Conservation (phyloP, 2,888 invertebrate species). For the Noctua comes region DNA sequence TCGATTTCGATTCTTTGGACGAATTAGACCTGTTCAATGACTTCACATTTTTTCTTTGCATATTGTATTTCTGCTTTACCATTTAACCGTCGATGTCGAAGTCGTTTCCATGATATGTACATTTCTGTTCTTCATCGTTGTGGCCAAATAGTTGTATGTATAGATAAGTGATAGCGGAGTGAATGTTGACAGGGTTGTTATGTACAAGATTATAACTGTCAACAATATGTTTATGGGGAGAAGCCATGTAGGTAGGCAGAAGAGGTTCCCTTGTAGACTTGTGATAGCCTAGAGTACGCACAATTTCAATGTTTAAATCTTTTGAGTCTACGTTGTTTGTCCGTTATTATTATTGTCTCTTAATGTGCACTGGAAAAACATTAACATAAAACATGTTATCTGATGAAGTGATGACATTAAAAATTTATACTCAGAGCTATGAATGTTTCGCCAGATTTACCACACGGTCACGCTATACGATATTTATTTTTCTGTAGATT, state of each 20-base stretch:
- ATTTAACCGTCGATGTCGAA: constrained; percentile 23
- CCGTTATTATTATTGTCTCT: not conserved
- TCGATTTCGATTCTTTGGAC: not conserved
- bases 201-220: not conserved
- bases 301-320: constrained; percentile 10
- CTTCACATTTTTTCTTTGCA: not conserved
- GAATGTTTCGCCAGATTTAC: not conserved
- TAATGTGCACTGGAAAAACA: not conserved
- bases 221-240: not conserved
- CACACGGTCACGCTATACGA: not conserved
- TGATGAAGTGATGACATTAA: not conserved
- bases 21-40: not conserved
- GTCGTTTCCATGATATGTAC: constrained; percentile 43
- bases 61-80: constrained; percentile 11
- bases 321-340: not conserved
- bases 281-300: not conserved
- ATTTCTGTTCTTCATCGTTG: constrained; percentile 64
- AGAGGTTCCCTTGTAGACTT: not conserved
- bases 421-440: not conserved
- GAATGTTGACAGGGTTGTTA: constrained; percentile 41
- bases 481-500: not conserved
- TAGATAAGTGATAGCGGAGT: constrained; percentile 59
- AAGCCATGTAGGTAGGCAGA: no score
- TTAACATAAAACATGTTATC: not conserved
- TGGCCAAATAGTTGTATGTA: constrained; percentile 67